Conservation (phyloP, 2,797 vertebrate genomes). For the Graptemys geographica region DNA sequence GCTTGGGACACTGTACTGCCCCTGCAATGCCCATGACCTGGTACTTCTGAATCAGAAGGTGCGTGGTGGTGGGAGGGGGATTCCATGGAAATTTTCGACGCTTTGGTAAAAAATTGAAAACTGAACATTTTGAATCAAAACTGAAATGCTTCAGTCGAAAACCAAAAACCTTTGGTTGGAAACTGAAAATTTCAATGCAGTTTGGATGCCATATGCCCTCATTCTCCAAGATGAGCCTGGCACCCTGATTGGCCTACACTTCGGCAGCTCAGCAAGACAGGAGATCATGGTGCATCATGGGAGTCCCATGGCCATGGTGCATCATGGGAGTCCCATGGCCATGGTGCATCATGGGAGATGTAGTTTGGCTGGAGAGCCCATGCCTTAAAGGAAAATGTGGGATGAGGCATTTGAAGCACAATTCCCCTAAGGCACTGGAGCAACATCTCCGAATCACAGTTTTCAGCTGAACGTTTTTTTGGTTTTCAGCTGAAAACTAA, state of each 20-base stretch:
- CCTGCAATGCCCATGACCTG: background rate
- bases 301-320: accelerated
- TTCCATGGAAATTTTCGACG: background rate
- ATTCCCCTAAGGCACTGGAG: accelerated
- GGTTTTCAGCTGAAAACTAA: background rate
- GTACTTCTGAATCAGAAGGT: background rate
- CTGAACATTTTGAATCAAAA: constrained; percentile 36
- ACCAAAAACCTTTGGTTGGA: background rate
- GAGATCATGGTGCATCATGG: background rate
- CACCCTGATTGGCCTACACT: accelerated
- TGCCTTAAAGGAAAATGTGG: background rate
- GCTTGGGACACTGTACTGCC: background rate
- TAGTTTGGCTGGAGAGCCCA: background rate
- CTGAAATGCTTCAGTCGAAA: background rate
- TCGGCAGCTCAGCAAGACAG: background rate
- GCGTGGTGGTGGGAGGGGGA: background rate
- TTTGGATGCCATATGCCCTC: accelerated
- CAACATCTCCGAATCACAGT: background rate
- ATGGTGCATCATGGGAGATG: background rate
- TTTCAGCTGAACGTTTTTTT: background rate
- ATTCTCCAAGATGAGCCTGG: background rate
- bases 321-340: accelerated
- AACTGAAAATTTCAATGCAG: background rate
- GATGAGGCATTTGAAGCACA: accelerated
- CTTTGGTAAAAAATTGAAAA: constrained; percentile 37